Percentiles rank a stretch among this genome's conserved stretches.
These are phyloP conservation scores for Drosophila equinoxialis DNA, from an alignment of 1,140 invertebrate species.

Conservation along the genomic window DNA sequence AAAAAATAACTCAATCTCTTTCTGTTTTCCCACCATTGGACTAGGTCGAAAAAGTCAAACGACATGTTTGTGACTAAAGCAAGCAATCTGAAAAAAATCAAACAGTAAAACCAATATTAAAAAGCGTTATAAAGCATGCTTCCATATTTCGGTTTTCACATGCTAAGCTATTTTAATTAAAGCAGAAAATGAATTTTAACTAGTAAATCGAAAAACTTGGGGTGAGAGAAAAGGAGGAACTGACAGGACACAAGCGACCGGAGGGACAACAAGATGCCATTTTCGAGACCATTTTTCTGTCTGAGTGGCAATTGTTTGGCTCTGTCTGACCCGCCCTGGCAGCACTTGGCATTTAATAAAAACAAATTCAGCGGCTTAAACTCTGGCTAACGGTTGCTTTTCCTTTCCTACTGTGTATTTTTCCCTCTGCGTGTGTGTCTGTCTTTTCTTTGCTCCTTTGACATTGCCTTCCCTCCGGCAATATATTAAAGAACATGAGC, in stretches of 20 bases:
- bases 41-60: neutral
- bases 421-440: neutral
- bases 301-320: conserved; percentile 14
- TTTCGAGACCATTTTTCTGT: conserved; percentile 10
- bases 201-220: neutral
- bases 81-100: neutral
- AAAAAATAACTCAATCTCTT: conserved; percentile 1
- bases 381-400: neutral
- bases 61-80: neutral
- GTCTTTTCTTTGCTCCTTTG: neutral
- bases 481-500: conserved; percentile 42
- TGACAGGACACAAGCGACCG: neutral
- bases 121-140: neutral
- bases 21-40: neutral
- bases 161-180: conserved; percentile 9
- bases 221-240: neutral
- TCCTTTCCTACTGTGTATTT: neutral
- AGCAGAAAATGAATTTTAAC: neutral
- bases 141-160: neutral
- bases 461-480: conserved; percentile 10
- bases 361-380: conserved; percentile 19
- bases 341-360: conserved; percentile 15
- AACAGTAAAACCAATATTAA: neutral
- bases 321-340: neutral
- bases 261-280: neutral